Base-by-base conservation (phyloP, 2,888 invertebrate genomes). In the Drosophila cognata region DNA sequence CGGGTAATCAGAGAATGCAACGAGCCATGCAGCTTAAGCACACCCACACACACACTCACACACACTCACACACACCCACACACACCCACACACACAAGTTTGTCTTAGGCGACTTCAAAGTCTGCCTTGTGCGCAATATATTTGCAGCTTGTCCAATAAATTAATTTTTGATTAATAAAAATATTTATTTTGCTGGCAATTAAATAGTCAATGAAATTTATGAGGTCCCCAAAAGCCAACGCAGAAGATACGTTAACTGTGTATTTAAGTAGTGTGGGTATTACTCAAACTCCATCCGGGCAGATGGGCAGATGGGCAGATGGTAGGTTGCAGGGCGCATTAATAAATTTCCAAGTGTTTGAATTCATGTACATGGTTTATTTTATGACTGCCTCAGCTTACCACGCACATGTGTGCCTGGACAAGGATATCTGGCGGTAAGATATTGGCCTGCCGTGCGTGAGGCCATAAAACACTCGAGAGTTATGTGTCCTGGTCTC, bases 401-500 rank as follows among this genome's bases (percentile, higher is more conserved):
- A 64, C 82, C 80, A 82, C 81, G 80, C 84, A 74, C 79, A 86
- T 67, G 80, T 74, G 78, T 48, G 72, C 74, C 43, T 62, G 65
- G 46, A 21, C 46, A 55, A 67, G 81, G 64, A 81, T 81, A 74
- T 70, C 74, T 59, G 82, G 65, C 59, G 69, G 76, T 68, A 83
- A 88, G 81, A 83, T 81, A 83, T 88, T 86, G 86, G 84, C 85
- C 85, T 88, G 88, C 74, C 79, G 86, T 86, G 86, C 86, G 86
- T 86, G 88, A 64, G 86, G 88, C 82, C 70, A 86, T 86, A 86
- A 86, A 86, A 86, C 88, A 86, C 65, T 85, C 70, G 77, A 84
- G 86, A 88, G 81, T 88, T 88, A 86, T 88, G 46, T 46, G 80
- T 77, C 60, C 80, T 69, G 63, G 58, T 62, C 76, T 33, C 50